Conservation (phyloP, 2,113 vertebrate species). For the Hipposideros armiger region DNA sequence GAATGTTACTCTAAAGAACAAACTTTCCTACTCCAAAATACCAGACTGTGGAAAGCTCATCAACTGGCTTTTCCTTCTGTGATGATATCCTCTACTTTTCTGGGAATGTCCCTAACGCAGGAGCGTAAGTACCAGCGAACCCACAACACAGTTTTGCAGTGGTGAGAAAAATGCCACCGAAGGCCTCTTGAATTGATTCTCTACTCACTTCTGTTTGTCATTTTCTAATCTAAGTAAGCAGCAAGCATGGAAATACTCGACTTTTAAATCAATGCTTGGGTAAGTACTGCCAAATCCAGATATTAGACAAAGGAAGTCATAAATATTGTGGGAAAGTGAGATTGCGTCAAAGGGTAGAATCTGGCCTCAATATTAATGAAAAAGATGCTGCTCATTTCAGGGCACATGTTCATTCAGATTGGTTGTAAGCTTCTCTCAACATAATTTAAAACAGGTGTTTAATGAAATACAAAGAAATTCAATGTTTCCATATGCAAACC, state of each 20-base stretch:
- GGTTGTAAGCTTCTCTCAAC: neutral
- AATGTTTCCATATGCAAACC: neutral
- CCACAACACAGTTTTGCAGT: neutral
- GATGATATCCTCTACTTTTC: neutral
- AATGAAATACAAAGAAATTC: constrained; percentile 55
- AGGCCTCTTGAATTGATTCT: neutral
- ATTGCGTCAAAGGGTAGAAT: neutral
- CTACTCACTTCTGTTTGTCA: neutral
- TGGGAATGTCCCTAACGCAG: neutral
- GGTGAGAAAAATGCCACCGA: neutral
- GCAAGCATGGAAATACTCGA: neutral
- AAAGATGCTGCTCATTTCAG: constrained; percentile 7
- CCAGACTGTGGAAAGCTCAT: neutral
- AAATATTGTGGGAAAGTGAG: neutral
- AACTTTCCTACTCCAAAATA: neutral
- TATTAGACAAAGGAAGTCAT: constrained; percentile 44
- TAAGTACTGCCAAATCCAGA: neutral
- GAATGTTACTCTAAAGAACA: neutral
- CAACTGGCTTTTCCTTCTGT: neutral
- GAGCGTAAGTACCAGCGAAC: neutral
- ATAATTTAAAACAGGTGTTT: constrained; percentile 39
- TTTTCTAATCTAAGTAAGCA: neutral
- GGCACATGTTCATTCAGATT: neutral
- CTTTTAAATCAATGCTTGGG: neutral
- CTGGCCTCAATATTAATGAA: constrained; percentile 34